Base-by-base conservation (phyloP, 2,888 invertebrate species). In the Disparrhopalites patrizii region DNA sequence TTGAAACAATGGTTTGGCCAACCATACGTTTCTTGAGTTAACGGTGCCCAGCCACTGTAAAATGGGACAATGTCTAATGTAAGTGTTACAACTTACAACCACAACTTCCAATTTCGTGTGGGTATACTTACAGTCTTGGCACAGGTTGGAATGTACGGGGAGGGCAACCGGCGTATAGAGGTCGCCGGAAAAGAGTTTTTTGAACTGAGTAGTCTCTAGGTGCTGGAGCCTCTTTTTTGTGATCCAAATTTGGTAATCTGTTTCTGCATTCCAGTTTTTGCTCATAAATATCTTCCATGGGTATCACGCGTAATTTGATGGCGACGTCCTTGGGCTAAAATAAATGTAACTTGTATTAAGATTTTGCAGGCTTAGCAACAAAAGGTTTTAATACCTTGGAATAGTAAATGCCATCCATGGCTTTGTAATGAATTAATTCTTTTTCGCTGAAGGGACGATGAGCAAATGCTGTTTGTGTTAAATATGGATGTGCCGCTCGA, bases 281-380 rank as follows among this genome's bases (percentile, higher is more conserved):
- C 23, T 66, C 66, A 56, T 58, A 66, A 2, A 66, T 65, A 23
- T 57, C 66, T 47, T 62, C 56, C 63, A 66, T 62, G 13, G 68
- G 68, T 2, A 25, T 31, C 5, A 68, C 51, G 18, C 65, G 33
- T 5, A 65, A 15, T 55, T 68, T 68, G 20, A 68, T 62, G 3
- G 68, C 68, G 40, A 68, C 68, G 51, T 68, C 68, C 20, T 27
- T 31, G 25, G 23, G 30, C 52, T 56, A 27, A 23, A 51, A 8
- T 54, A 10, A 25, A 28, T 23, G 20, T 25, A 23, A 15, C 13
- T 23, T 25, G 13, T 27, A 54, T 25, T 23, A 54, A 18, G 7
- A 13, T 18, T 15, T 20, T 20, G 10, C 4, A 54, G 54, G 33
- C 7, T 27, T 23, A 25, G 20, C n/a, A n/a, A n/a, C n/a, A n/a